Conservation (phyloP, 2,113 vertebrate species). For the Campylomormyrus numenius region DNA sequence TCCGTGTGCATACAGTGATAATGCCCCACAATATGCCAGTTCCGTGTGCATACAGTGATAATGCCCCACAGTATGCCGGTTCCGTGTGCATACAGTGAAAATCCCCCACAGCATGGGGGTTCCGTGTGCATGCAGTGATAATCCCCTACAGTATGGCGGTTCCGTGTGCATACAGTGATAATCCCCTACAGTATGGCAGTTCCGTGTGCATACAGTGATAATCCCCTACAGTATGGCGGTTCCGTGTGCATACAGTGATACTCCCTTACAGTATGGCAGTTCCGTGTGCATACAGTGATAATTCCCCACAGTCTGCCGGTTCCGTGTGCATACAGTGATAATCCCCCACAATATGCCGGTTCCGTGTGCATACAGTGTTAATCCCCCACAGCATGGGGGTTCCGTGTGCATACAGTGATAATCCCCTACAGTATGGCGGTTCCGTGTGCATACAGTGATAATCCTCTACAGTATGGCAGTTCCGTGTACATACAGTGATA, state of each 20-base stretch:
- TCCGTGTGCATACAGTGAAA: not conserved
- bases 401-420: too few relatives aligned
- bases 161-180: not conserved
- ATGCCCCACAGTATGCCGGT: not conserved
- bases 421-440: too few relatives aligned
- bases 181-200: too few relatives aligned
- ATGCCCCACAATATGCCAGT: too few relatives aligned
- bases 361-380: too few relatives aligned
- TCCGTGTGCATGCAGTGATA: not conserved
- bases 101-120: not conserved
- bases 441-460: too few relatives aligned
- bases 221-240: rapidly evolving
- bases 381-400: too few relatives aligned
- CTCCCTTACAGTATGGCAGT: not conserved
- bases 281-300: not conserved
- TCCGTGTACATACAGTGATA: not conserved
- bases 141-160: not conserved
- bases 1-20: too few relatives aligned
- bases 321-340: too few relatives aligned
- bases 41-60: not conserved
- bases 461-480: too few relatives aligned
- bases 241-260: not conserved
- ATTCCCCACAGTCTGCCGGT: rapidly evolving
- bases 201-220: not conserved
- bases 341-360: too few relatives aligned